Base-by-base conservation (phyloP, 37 sponge, comb jelly and placozoan genomes). In the Geodia barretti region DNA sequence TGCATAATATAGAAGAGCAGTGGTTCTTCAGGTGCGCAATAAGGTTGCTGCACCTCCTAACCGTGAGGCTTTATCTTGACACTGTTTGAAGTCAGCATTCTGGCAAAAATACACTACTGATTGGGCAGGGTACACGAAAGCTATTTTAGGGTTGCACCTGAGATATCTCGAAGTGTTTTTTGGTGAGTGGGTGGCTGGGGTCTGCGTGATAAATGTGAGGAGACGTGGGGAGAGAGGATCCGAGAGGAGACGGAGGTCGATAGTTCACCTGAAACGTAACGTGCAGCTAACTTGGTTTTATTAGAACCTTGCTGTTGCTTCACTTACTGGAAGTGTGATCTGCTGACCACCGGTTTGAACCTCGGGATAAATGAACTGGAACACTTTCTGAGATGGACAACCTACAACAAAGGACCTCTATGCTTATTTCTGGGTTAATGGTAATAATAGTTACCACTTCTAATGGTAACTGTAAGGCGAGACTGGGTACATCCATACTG, bases 121-220 rank as follows among this genome's bases (percentile, higher is more conserved):
- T n/a, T n/a, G n/a, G n/a, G n/a, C n/a, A n/a, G n/a, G n/a, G n/a
- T n/a, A n/a, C n/a, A n/a, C n/a, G n/a, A n/a, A n/a, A n/a, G n/a
- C n/a, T n/a, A n/a, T n/a, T 47, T 17, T 47, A 47, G 7, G 7
- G 7, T 47, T 47, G 14, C 54, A 80, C 80, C 71, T 73, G 35
- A 14, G 80, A 79, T 63, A 47, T n/a, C 7, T 40, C 17, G 24
- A 58, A 74, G 11, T 35, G 64, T 32, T 28, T 66, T 3, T 70
- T 71, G 29, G 29, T 69, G 14, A 85, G 43, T 14, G 80, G 75
- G 30, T 32, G 39, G 20, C 60, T 58, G 14, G 87, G 87, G 41
- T 87, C 87, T 38, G 64, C 87, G 68, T 87, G 79, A 62, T 87
- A 87, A 42, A 80, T 70, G 36, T 87, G 81, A 64, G 81, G 70